Evolutionary conservation across 2,797 vertebrate genomes (phyloP).

Genomic region (Alexandromys oeconomus): DNA sequence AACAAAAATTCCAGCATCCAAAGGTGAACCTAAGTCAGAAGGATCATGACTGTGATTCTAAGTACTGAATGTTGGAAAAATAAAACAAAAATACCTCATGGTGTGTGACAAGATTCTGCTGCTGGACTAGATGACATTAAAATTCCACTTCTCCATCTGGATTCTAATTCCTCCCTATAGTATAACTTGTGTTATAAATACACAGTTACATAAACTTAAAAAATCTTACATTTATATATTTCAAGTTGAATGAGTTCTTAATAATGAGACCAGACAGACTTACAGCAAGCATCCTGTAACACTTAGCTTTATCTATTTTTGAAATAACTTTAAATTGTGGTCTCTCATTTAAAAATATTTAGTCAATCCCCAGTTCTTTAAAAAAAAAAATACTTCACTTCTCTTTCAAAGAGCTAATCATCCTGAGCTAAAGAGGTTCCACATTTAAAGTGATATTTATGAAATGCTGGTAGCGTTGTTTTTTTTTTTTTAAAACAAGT

Average conservation of each 20-base stretch:
- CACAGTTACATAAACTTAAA: not conserved
- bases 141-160: not conserved
- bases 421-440: slow-evolving; percentile 2
- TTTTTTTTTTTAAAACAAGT: slow-evolving; percentile 24
- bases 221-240: not conserved
- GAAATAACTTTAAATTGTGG: not conserved
- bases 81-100: not conserved
- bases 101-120: not conserved
- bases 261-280: not conserved
- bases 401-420: not conserved
- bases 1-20: not conserved
- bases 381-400: slow-evolving; percentile 26
- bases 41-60: not conserved
- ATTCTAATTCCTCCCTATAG: not conserved
- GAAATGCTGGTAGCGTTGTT: not conserved
- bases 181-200: not conserved
- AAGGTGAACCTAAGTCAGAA: not conserved
- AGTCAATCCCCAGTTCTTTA: not conserved
- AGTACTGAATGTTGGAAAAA: not conserved
- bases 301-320: not conserved
- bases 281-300: not conserved
- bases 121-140: not conserved
- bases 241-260: slow-evolving; percentile 4
- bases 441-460: not conserved
- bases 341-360: not conserved